Percentiles rank a stretch among this genome's conserved stretches.
These are phyloP conservation scores for Zosterops hypoxanthus DNA, from an alignment of 2,113 vertebrate genomes.

Conservation along the genomic window DNA sequence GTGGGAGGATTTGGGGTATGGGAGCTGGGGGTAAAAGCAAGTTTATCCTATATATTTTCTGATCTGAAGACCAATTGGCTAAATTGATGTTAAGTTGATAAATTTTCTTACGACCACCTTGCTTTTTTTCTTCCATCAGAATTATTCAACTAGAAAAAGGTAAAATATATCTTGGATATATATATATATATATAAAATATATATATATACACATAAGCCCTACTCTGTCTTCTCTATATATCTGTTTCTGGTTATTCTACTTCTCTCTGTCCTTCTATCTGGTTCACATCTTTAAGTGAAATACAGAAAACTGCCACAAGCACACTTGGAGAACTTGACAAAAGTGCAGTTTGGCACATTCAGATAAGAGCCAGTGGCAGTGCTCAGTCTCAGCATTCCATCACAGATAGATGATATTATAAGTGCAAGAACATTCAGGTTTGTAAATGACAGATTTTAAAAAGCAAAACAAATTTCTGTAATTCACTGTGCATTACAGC, in stretches of 20 bases:
- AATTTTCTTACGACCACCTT: background rate
- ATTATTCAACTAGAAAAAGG: background rate
- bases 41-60: background rate
- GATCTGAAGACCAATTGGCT: background rate
- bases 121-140: background rate
- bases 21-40: background rate
- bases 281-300: background rate
- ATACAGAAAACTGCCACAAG: background rate
- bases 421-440: background rate
- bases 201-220: background rate
- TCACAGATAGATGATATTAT: conserved; percentile 8
- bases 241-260: background rate
- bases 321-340: background rate
- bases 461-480: conserved; percentile 3
- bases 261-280: background rate
- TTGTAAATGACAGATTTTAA: conserved; percentile 1
- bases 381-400: conserved; percentile 14
- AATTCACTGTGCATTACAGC: background rate
- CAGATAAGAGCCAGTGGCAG: conserved; percentile 9
- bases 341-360: conserved; percentile 47
- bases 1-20: background rate
- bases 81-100: background rate
- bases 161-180: background rate
- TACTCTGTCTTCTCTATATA: background rate
- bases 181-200: background rate